Evolutionary conservation across 2,888 invertebrate genomes (phyloP).

Genomic region (Cryptocheilus praepositus): DNA sequence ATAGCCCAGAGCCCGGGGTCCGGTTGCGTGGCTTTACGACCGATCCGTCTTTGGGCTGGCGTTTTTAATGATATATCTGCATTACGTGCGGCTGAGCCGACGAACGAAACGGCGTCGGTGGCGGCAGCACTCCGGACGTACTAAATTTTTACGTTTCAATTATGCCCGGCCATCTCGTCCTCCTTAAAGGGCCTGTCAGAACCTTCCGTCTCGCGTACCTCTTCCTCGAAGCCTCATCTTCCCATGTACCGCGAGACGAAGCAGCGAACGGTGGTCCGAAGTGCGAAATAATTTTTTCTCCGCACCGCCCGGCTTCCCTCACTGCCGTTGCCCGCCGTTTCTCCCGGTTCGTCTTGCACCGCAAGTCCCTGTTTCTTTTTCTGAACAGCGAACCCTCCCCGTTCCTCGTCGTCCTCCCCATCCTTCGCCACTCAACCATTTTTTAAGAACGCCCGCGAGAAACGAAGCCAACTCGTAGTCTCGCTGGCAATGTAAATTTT

Average conservation of each 20-base stretch:
- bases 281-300: constrained; percentile 38
- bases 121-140: constrained; percentile 30
- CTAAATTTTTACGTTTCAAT: constrained; percentile 64
- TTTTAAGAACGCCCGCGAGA: constrained; percentile 39
- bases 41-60: constrained; percentile 40
- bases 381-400: neutral
- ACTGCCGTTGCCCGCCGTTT: constrained; percentile 6
- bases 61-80: constrained; percentile 56
- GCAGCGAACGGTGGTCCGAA: constrained; percentile 11
- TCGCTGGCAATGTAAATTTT: constrained; percentile 65
- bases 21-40: constrained; percentile 50
- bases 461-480: constrained; percentile 37
- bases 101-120: constrained; percentile 28
- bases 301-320: constrained; percentile 11
- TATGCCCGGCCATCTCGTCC: constrained; percentile 37
- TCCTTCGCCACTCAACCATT: constrained; percentile 20
- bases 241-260: neutral
- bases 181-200: constrained; percentile 29
- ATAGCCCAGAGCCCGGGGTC: constrained; percentile 12
- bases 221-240: neutral
- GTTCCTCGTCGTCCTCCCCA: neutral
- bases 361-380: neutral
- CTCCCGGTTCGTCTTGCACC: constrained; percentile 7
- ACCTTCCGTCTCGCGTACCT: constrained; percentile 24
- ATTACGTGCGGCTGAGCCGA: constrained; percentile 45